Base-by-base conservation (phyloP, 2,797 vertebrate species). In the Aulostomus chinensis region DNA sequence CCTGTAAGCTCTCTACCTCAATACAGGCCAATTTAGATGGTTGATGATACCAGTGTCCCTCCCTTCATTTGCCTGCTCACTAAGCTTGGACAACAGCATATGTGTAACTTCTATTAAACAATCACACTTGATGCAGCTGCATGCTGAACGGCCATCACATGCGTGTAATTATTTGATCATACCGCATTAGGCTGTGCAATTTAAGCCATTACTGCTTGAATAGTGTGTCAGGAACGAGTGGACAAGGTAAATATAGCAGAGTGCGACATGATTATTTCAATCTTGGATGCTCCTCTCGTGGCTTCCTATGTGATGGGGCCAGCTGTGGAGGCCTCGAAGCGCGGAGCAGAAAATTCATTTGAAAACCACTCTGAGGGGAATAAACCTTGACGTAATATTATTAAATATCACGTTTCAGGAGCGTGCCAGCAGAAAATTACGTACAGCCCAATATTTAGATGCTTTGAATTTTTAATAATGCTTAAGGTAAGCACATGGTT, bases 341-440 rank as follows among this genome's bases (percentile, higher is more conserved):
- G 13, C 38, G 75, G 59, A 88, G 87, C 86, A 85, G 80, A 86
- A 91, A 88, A 91, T 87, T 88, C 62, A 89, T 88, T 84, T 81
- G 83, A 88, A 87, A 87, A 78, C 74, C 38, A 47, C 47, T 80
- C 84, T 24, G 54, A 62, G 54, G 83, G 78, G 76, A 84, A 79
- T 83, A 80, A 83, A 71, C 76, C 79, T 51, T 67, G 76, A 83
- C 70, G 51, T 74, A 65, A 77, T 72, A 74, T 79, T 72, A 74
- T 79, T 80, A 71, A 74, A 83, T 76, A 84, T 80, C 61, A 80
- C 31, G 31, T 75, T 76, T 76, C 68, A 69, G 68, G 71, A 69
- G 43, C 17, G 20, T 56, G 68, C 38, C 59, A 58, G 69, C 59
- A 42, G 70, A 63, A 84, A 73, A 86, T 80, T 67, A 63, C 59